Conservation (phyloP, 1,140 invertebrate species). For the Drosophila triauraria region DNA sequence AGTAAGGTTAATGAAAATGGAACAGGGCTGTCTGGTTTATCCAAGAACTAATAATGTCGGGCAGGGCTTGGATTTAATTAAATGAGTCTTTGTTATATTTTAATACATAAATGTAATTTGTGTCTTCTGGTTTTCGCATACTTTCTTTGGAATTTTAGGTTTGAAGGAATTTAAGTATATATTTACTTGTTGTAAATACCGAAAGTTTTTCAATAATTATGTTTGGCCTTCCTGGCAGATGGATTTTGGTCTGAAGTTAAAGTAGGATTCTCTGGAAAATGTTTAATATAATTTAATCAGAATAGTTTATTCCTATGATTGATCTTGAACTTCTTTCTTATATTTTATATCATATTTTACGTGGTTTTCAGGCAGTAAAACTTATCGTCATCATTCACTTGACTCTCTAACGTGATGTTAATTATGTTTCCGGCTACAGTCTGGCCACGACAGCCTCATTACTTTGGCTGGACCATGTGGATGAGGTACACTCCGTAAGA, state of each 20-base stretch:
- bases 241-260: no score
- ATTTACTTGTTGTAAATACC: no score
- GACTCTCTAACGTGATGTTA: slow-evolving; percentile 60
- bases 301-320: no score
- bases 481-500: slow-evolving; percentile 23
- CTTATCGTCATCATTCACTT: slow-evolving; percentile 12
- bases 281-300: no score
- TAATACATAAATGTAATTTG: background rate
- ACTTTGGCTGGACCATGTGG: slow-evolving; percentile 35
- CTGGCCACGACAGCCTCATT: slow-evolving; percentile 58
- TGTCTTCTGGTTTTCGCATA: background rate
- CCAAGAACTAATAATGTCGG: background rate
- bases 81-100: no score
- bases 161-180: background rate
- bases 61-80: background rate
- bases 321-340: background rate
- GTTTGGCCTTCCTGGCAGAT: no score
- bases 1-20: background rate
- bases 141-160: background rate
- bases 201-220: no score
- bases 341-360: background rate
- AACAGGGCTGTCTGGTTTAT: background rate
- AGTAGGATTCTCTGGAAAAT: no score
- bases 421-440: slow-evolving; percentile 55
- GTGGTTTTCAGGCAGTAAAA: background rate